Evolutionary conservation across 2,888 invertebrate genomes (phyloP).

Genomic region (Rambutsinella grinnellia): DNA sequence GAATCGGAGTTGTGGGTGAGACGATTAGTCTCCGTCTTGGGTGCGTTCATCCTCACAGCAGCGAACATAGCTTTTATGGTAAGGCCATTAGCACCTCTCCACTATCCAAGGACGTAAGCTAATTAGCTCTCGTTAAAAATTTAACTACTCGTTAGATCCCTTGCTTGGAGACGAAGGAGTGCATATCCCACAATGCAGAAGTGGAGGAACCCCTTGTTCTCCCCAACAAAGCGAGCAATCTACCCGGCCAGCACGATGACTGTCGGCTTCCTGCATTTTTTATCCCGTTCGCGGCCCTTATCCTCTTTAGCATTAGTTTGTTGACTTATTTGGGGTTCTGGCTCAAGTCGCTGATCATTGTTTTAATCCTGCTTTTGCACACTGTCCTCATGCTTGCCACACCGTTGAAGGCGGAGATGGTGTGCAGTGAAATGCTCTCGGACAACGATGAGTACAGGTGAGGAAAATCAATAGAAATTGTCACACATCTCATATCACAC

Average conservation of each 20-base stretch:
- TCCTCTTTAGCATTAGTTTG: conserved; percentile 79
- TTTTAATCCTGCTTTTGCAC: conserved; percentile 74
- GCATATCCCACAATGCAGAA: conserved; percentile 47
- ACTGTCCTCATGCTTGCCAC: conserved; percentile 57
- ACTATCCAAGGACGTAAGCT: too few species aligned
- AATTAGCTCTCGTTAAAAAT: too few species aligned
- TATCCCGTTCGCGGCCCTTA: conserved; percentile 79
- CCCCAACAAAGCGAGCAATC: conserved; percentile 50
- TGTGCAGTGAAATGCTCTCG: conserved; percentile 61
- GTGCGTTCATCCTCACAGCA: conserved; percentile 74
- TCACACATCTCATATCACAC: too few species aligned
- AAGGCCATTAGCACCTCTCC: too few species aligned
- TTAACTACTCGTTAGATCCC: conserved; percentile 63
- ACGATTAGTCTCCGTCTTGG: conserved; percentile 73
- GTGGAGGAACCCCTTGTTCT: conserved; percentile 62
- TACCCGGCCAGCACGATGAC: conserved; percentile 64
- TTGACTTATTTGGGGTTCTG: conserved; percentile 81
- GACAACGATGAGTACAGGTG: conserved; percentile 53
- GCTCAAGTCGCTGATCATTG: conserved; percentile 77
- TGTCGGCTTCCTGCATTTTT: conserved; percentile 82
- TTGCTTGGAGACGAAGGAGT: conserved; percentile 58
- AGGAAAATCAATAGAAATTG: too few species aligned
- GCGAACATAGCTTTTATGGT: conserved; percentile 77
- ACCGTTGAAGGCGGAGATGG: conserved; percentile 60
- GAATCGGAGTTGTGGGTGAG: conserved; percentile 70